A percentile compares a stretch with the other conserved stretches of the same genome.
Evolutionary conservation across 92 coral and sea anemone species (phyloP).

Genomic region (Porites cylindrica): DNA sequence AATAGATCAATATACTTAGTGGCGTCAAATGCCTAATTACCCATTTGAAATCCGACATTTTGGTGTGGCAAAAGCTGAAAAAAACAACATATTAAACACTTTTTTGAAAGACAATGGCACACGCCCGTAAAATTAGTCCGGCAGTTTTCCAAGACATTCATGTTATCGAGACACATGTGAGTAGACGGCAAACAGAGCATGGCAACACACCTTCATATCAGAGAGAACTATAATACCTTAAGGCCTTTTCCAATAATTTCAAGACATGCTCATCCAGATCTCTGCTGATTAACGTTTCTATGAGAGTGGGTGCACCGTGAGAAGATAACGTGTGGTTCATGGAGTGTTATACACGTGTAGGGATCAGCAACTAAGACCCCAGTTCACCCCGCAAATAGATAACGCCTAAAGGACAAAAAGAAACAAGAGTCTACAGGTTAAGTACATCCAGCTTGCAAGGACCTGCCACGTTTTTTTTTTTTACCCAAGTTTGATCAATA

Average conservation of each 20-base stretch:
- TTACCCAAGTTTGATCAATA: background rate
- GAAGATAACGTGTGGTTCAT: background rate
- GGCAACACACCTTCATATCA: constrained; percentile 3
- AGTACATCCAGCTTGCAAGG: too few species aligned
- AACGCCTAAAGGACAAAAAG: background rate
- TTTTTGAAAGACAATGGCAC: constrained; percentile 34
- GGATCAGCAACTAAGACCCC: background rate
- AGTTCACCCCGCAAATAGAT: constrained; percentile 9
- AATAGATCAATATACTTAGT: constrained; percentile 13
- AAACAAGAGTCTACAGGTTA: background rate
- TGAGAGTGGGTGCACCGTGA: background rate
- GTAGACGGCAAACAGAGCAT: constrained; percentile 1
- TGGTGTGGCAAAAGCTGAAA: constrained; percentile 16
- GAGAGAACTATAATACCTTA: background rate
- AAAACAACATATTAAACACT: constrained; percentile 9
- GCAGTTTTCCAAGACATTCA: constrained; percentile 21
- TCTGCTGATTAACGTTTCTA: background rate
- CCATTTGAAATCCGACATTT: constrained; percentile 22
- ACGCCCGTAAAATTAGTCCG: constrained; percentile 47
- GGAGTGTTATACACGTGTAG: background rate
- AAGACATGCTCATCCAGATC: background rate
- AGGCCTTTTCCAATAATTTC: background rate
- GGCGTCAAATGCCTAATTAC: constrained; percentile 36
- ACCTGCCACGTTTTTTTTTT: too few species aligned
- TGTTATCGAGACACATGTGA: constrained; percentile 47